Evolutionary conservation across 2,113 vertebrate species (phyloP), one percentile per base, ranked within the genome.

Genomic region (Rhynchopsitta pachyrhyncha): DNA sequence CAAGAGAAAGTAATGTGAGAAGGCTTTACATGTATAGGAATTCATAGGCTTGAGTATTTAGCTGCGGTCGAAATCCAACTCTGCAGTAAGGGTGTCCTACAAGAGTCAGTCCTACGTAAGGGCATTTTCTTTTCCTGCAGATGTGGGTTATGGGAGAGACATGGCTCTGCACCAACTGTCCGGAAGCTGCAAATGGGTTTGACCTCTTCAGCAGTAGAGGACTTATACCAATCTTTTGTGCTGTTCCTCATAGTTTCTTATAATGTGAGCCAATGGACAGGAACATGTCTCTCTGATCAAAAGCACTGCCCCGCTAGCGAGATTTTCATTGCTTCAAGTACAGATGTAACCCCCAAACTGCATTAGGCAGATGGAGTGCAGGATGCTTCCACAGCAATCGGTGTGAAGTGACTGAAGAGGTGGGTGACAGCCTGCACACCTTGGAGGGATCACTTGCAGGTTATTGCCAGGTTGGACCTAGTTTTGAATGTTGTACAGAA

Each of bases 261-360:
- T 69, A 77, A 57, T 13, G 3, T 31, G 71, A 17, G 11, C 20
- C 16, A 4, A 13, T 9, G 9, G 7, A 19, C 7, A 28, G 9
- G 27, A 77, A 42, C 11, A 4, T 9, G 4, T 64, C 5, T 47
- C 25, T 31, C n/a, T 66, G 28, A 84, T 50, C 31, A 85, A 64
- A 20, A 66, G 7, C 15, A 18, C 3, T 8, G 29, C 11, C n/a
- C 27, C 0, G 0, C 46, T 35, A 23, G 50, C 3, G 3, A 81
- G 60, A 23, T 75, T 18, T 57, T 60, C 33, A 49, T 59, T 63
- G 23, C 37, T 78, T 77, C 46, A 59, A 13, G 55, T 64, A 23
- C 18, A 52, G 29, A 25, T 59, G 7, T 39, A 53, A 46, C 37
- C 37, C 15, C 17, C 37, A 39, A 29, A 44, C 22, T 41, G 7